A percentile compares a stretch with the other conserved stretches of the same genome.
Evolutionary conservation across 2,888 invertebrate genomes (phyloP).

Genomic region (Agonopterix heracliana): DNA sequence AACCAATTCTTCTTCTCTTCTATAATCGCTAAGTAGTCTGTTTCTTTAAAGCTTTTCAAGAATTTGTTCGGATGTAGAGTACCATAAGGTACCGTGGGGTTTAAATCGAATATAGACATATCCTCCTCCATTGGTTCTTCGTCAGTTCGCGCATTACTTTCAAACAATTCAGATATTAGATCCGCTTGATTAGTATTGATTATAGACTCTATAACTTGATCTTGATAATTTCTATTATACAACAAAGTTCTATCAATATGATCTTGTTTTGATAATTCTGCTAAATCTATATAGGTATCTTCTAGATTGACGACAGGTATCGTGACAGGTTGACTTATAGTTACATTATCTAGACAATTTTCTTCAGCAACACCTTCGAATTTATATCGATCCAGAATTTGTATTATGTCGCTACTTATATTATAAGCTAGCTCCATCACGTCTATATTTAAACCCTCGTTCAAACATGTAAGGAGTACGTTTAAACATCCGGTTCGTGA

Average conservation of each 20-base stretch:
- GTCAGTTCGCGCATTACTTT: constrained; percentile 25
- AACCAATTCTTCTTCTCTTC: constrained; percentile 76
- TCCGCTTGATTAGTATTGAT: constrained; percentile 70
- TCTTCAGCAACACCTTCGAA: constrained; percentile 24
- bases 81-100: too few species aligned
- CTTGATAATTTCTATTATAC: background rate
- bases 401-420: constrained; percentile 62
- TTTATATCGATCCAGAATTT: constrained; percentile 67
- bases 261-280: too few species aligned
- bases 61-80: constrained; percentile 19
- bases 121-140: constrained; percentile 14
- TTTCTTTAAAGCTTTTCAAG: constrained; percentile 33
- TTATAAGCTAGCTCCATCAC: constrained; percentile 77
- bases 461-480: constrained; percentile 78
- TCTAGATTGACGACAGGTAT: background rate
- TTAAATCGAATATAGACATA: too few species aligned
- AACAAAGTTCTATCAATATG: too few species aligned
- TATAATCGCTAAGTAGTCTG: constrained; percentile 72
- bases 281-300: too few species aligned
- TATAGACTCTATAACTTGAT: constrained; percentile 73
- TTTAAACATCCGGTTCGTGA: constrained; percentile 80
- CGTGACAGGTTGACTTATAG: background rate
- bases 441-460: constrained; percentile 77
- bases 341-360: background rate
- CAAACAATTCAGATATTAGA: constrained; percentile 72